A percentile compares a stretch with the other conserved stretches of the same genome.
Evolutionary conservation across 2,888 invertebrate genomes (phyloP).

Genomic region (Cotesia congregata): DNA sequence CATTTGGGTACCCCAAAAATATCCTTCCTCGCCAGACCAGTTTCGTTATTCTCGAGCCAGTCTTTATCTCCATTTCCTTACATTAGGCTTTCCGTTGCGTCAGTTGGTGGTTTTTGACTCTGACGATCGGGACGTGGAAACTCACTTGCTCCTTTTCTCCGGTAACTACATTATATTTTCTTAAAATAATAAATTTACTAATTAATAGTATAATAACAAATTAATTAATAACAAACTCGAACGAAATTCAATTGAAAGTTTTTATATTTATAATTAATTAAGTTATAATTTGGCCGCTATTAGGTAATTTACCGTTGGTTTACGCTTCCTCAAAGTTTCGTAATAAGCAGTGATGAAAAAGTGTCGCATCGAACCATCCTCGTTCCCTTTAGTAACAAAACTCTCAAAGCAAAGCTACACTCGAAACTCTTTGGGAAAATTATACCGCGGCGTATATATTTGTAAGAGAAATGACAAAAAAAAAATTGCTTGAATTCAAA

Average conservation of each 20-base stretch:
- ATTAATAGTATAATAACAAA: not conserved
- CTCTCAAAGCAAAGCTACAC: slow-evolving; percentile 13
- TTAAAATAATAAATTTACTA: not conserved
- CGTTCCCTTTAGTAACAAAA: slow-evolving; percentile 33
- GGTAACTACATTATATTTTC: not conserved
- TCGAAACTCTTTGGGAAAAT: not conserved
- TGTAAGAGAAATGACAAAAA: too few relatives aligned
- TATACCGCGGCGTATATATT: too few relatives aligned
- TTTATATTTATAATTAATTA: not conserved
- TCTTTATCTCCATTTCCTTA: slow-evolving; percentile 9
- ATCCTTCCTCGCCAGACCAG: slow-evolving; percentile 38
- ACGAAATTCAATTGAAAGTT: not conserved
- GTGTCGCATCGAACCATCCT: slow-evolving; percentile 10
- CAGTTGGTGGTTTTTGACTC: not conserved
- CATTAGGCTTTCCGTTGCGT: slow-evolving; percentile 3
- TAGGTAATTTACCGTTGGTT: slow-evolving; percentile 29
- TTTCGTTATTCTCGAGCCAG: slow-evolving; percentile 12
- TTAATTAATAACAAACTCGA: too few relatives aligned
- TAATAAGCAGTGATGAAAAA: slow-evolving; percentile 38
- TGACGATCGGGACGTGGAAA: not conserved
- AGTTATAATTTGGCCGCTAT: slow-evolving; percentile 11
- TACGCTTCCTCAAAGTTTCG: slow-evolving; percentile 33
- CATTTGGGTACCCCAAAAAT: slow-evolving; percentile 41
- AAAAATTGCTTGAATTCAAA: too few relatives aligned
- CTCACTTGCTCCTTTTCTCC: not conserved